phyloP scores from a whole-genome alignment of 2,797 vertebrate genomes.

The Ambastaia sidthimunki region DNA sequence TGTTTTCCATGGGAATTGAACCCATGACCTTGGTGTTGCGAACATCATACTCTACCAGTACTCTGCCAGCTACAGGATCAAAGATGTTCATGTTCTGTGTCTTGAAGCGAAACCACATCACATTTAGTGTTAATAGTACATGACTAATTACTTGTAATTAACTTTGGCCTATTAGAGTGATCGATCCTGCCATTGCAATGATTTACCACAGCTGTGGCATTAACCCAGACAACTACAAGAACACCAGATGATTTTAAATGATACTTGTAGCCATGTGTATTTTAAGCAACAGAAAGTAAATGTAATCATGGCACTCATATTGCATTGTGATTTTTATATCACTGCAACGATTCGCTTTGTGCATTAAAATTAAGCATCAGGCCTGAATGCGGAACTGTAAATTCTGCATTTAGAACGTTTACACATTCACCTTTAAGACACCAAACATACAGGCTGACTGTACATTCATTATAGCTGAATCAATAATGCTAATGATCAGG shows the following conservation, averaged over 20 bases:
- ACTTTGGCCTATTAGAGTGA: slow-evolving; percentile 57
- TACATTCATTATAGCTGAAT: slow-evolving; percentile 58
- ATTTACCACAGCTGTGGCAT: slow-evolving; percentile 43
- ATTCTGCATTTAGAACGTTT: slow-evolving; percentile 17
- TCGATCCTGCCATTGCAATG: slow-evolving; percentile 45
- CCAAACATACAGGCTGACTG: slow-evolving; percentile 45
- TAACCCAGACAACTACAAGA: slow-evolving; percentile 33
- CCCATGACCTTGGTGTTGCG: background rate
- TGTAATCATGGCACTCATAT: background rate
- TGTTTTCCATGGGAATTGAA: background rate
- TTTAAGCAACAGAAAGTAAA: slow-evolving; percentile 24
- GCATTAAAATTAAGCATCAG: background rate
- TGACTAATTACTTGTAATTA: slow-evolving; percentile 57
- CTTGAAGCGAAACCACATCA: background rate
- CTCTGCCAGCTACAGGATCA: background rate
- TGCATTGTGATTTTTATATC: background rate
- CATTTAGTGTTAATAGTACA: slow-evolving; percentile 30
- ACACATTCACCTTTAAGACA: slow-evolving; percentile 17
- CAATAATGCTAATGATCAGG: slow-evolving; percentile 61
- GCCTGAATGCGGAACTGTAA: slow-evolving; percentile 2
- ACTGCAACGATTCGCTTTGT: no score
- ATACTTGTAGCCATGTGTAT: slow-evolving; percentile 60
- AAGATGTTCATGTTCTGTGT: background rate
- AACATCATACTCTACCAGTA: background rate
- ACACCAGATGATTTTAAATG: slow-evolving; percentile 47